Base-by-base conservation (phyloP, 2,113 vertebrate genomes). In the Entelurus aequoreus region DNA sequence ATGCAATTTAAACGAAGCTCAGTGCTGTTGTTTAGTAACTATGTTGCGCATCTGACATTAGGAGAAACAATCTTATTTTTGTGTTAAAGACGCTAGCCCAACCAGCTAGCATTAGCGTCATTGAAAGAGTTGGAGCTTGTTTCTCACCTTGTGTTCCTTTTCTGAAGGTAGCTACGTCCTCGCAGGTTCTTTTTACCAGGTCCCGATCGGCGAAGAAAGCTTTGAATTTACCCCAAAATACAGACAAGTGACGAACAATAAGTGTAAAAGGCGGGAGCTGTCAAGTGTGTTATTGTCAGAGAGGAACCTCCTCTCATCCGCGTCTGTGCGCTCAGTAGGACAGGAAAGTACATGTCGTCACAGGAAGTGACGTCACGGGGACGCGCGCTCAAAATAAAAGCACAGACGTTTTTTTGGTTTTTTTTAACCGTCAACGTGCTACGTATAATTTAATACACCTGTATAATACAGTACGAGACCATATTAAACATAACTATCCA, bases 141-240 rank as follows among this genome's bases (percentile, higher is more conserved):
- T 54, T 65, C 79, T 83, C 77, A 84, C 82, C 81, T 52, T 77
- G 48, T 47, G 37, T 16, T 53, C 50, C 38, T 14, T 64, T 40
- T 40, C 12, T 63, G 8, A 14, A 9, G 2, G 8, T 10, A 54
- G 42, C 44, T 10, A 1, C 28, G 8, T 55, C 38, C 10, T 12
- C 16, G 15, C 10, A 38, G 10, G 3, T 8, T 15, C 38, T 37
- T 38, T 14, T 42, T 12, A 44, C 10, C 16, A 19, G 8, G 12
- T 16, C 38, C 8, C 2, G 37, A 57, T 5, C 44, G n/a, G 38
- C 38, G n/a, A 46, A 13, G 16, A 44, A 44, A 14, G 6, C 8
- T 48, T 37, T 15, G 21, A 15, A 5, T 21, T 35, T 1, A 5
- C 15, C 21, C 8, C 14, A 7, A 44, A 28, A 28, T 0, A 4